phyloP scores from a whole-genome alignment of 2,888 invertebrate genomes.

The Dolichopus griseipennis region DNA sequence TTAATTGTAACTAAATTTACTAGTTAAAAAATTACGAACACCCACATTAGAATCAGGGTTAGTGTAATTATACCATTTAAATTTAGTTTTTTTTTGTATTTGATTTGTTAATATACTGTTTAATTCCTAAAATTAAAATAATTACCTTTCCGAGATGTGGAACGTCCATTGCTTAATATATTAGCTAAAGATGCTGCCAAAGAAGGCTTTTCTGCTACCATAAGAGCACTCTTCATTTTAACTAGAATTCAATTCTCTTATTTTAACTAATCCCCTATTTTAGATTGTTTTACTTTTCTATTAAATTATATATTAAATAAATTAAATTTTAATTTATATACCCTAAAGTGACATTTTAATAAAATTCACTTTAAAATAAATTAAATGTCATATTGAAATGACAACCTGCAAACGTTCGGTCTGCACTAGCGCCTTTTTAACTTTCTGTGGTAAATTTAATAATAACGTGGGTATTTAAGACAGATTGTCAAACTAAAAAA shows the following conservation, averaged over 20 bases:
- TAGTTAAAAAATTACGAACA: too few relatives aligned
- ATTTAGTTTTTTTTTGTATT: too few relatives aligned
- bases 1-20: too few relatives aligned
- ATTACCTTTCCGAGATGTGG: constrained; percentile 64
- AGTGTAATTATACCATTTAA: too few relatives aligned
- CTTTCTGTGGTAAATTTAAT: too few relatives aligned
- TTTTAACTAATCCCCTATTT: not conserved
- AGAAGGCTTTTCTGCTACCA: constrained; percentile 99
- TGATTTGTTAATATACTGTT: not conserved
- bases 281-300: not conserved
- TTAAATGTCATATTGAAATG: too few relatives aligned
- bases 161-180: constrained; percentile 83
- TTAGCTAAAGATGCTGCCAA: constrained; percentile 88
- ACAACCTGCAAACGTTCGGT: too few relatives aligned
- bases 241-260: not conserved
- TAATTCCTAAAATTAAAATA: not conserved
- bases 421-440: too few relatives aligned
- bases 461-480: too few relatives aligned
- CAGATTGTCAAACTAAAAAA: too few relatives aligned
- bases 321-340: not conserved
- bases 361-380: not conserved
- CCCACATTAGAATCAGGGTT: too few relatives aligned
- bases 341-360: not conserved
- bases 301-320: not conserved
- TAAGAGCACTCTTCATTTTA: constrained; percentile 73